Base-by-base conservation (phyloP, 1,140 invertebrate genomes). In the Ericerus pela region DNA sequence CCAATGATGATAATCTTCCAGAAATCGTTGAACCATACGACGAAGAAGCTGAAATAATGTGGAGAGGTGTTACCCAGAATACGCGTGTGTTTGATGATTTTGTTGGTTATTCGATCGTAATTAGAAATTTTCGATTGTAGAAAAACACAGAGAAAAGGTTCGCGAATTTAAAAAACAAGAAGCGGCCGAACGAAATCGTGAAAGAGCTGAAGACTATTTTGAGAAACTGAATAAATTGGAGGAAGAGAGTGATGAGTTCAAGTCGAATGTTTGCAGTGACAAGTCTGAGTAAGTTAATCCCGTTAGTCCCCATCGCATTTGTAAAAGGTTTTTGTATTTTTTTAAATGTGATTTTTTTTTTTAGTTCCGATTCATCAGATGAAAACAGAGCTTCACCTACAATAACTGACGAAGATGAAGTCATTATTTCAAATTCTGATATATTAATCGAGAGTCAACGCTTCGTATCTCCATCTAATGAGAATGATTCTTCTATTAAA, bases 11-110 rank as follows among this genome's bases (percentile, higher is more conserved):
- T 54, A n/a, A n/a, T n/a, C 61, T 59, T 14, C 60, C 69, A 55
- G 75, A 79, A 61, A 72, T 78, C n/a, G 59, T 66, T 10, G 77
- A 79, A 67, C 65, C 72, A 57, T 77, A 72, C 69, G 69, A 74
- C 56, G 73, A 78, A 51, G 65, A 77, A 56, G 63, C 75, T 62
- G 71, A 77, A 59, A 64, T 70, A 56, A 56, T 71, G 38, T 79
- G 76, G 77, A 71, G 66, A 68, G 61, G 73, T 76, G 66, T n/a
- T n/a, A n/a, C n/a, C n/a, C n/a, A 66, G 63, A 30, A 56, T 54
- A 36, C 53, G 38, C 54, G 53, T 26, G 54, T 64, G 36, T 38
- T 20, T 51, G 20, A 41, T 22, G n/a, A 12, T 55, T 56, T 28
- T 54, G 8, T n/a, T 2, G 55, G 53, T 29, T 61, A 37, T 38